A percentile compares a stretch with the other conserved stretches of the same genome.
These are phyloP conservation scores for Xiphophorus maculatus DNA, from an alignment of 2,113 vertebrate genomes.

Conservation along the genomic window DNA sequence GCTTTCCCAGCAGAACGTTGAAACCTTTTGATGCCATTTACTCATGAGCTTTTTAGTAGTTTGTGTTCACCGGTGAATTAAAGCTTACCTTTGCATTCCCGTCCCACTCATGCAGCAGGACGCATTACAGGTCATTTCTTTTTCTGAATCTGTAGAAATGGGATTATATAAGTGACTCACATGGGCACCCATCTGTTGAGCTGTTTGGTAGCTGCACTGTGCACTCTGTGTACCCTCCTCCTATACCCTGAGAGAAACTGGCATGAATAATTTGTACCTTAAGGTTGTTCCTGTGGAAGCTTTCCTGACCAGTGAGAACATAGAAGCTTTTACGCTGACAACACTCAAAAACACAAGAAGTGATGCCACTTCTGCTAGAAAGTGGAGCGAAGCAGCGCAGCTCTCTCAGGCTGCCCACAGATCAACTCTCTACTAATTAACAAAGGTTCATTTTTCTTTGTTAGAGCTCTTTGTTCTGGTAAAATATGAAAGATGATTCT, in stretches of 20 bases:
- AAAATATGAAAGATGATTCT: conserved; percentile 20
- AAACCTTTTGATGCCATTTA: neutral
- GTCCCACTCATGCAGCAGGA: neutral
- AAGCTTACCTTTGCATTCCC: neutral
- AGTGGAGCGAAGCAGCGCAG: neutral
- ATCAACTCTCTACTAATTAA: conserved; percentile 25
- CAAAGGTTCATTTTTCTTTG: conserved; percentile 31
- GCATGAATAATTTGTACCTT: conserved; percentile 68
- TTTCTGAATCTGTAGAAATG: conserved; percentile 56
- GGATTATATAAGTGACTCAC: conserved; percentile 65
- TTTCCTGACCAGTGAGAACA: conserved; percentile 47
- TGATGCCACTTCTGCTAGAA: conserved; percentile 12
- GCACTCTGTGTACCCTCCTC: conserved; percentile 27
- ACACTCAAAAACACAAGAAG: conserved; percentile 36
- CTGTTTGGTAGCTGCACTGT: conserved; percentile 27
- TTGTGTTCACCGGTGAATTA: neutral
- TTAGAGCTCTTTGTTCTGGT: conserved; percentile 31
- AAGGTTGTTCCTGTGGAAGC: conserved; percentile 65
- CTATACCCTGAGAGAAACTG: conserved; percentile 53
- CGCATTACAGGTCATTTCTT: conserved; percentile 36
- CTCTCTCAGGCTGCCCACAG: neutral
- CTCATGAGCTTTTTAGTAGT: neutral
- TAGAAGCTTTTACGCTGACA: conserved; percentile 58
- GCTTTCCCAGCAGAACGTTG: neutral
- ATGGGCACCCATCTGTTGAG: conserved; percentile 56